Evolutionary conservation across 2,113 vertebrate genomes (phyloP).

Genomic region (Arvicanthis niloticus): DNA sequence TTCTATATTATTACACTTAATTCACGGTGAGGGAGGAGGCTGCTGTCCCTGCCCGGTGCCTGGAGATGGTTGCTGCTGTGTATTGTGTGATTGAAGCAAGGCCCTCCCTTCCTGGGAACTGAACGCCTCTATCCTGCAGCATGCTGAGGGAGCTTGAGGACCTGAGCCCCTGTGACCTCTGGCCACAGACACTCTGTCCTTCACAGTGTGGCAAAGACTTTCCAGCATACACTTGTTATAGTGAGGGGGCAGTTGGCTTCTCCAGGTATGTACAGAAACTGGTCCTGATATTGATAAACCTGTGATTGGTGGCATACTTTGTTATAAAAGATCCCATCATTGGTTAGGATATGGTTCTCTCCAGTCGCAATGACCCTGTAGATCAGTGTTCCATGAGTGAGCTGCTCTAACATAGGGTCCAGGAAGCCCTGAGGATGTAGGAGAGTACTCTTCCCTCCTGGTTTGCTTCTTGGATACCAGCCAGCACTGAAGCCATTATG

Average conservation of each 20-base stretch:
- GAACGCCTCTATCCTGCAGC: not conserved
- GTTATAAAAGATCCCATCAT: too few relatives aligned
- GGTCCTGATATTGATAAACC: not conserved
- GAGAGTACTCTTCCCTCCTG: rapidly evolving
- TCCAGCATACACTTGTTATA: not conserved
- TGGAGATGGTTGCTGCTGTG: not conserved
- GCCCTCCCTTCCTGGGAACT: too few relatives aligned
- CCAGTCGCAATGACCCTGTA: too few relatives aligned
- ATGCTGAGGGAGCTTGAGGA: not conserved
- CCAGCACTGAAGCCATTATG: rapidly evolving
- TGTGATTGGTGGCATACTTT: not conserved
- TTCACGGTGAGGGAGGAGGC: rapidly evolving
- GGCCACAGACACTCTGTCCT: not conserved
- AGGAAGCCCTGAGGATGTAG: not conserved
- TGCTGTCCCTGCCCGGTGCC: not conserved
- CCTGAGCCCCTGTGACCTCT: not conserved
- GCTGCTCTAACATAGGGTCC: not conserved
- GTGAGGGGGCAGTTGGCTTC: not conserved
- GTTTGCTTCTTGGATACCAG: rapidly evolving
- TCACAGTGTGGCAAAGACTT: not conserved
- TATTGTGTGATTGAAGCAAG: not conserved
- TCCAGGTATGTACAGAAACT: not conserved
- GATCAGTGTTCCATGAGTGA: rapidly evolving
- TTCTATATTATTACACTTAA: rapidly evolving
- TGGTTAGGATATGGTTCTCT: not conserved